phyloP scores from a whole-genome alignment of 2,888 invertebrate genomes.

The Thyatira batis region DNA sequence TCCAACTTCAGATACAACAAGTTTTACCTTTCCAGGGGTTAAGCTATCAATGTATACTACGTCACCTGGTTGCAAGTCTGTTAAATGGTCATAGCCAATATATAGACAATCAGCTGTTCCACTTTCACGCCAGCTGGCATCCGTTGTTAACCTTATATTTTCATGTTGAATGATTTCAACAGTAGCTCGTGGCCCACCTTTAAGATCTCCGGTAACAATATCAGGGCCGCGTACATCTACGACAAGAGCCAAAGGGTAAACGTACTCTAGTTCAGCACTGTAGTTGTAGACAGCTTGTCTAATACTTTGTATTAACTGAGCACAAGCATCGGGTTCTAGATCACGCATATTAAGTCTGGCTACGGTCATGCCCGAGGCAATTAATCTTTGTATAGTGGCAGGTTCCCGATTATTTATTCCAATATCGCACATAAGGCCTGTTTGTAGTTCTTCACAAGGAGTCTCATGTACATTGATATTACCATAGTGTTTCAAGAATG shows the following conservation, averaged over 20 bases:
- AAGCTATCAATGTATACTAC: constrained; percentile 73
- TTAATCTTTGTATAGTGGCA: constrained; percentile 64
- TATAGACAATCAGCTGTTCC: constrained; percentile 81
- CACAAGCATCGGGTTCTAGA: constrained; percentile 66
- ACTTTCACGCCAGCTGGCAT: constrained; percentile 77
- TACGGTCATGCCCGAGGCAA: constrained; percentile 74
- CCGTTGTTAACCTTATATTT: constrained; percentile 74
- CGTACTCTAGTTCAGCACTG: constrained; percentile 71
- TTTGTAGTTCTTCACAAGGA: constrained; percentile 71
- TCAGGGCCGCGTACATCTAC: constrained; percentile 69
- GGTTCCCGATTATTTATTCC: constrained; percentile 63
- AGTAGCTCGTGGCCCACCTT: constrained; percentile 59
- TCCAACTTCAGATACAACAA: constrained; percentile 61
- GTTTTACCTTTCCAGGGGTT: constrained; percentile 59
- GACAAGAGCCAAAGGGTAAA: constrained; percentile 74
- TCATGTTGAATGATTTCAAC: constrained; percentile 60
- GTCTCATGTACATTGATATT: constrained; percentile 57
- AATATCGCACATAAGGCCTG: constrained; percentile 75
- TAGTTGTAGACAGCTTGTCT: constrained; percentile 76
- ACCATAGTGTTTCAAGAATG: constrained; percentile 63
- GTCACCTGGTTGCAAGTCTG: constrained; percentile 76
- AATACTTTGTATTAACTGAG: constrained; percentile 70
- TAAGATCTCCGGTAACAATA: constrained; percentile 69
- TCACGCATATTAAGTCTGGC: constrained; percentile 71
- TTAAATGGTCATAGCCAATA: constrained; percentile 78